Base-by-base conservation (phyloP, 2,888 invertebrate species). In the Elegia similella region DNA sequence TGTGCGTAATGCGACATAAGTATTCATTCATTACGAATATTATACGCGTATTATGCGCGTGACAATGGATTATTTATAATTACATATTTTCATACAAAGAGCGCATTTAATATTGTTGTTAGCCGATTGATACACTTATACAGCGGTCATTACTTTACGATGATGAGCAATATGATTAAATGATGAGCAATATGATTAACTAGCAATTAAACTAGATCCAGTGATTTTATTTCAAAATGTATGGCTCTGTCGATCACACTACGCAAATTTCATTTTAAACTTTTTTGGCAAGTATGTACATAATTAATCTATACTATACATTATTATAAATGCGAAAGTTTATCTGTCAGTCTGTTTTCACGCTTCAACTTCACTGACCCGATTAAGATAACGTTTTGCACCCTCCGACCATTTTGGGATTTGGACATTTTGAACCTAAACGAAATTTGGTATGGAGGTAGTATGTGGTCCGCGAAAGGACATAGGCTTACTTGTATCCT, bases 11-110 rank as follows among this genome's bases (percentile, higher is more conserved):
- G 17, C 38, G 16, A 42, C 55, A 54, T 59, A 66, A 64, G 65
- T 66, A 66, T 71, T 68, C 61, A 75, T 70, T 73, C 66, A 76
- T 76, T 70, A 70, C 62, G 69, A 75, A 76, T 42, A 3, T 10
- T 10, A 12, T 38, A 78, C 75, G 65, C 63, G 58, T n/a, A n/a
- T n/a, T n/a, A n/a, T n/a, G 65, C 60, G 66, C 72, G 73, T 79
- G 77, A 72, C 79, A 75, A 73, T 68, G 75, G 75, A 78, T 76
- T 68, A 67, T 78, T 80, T 78, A 82, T 72, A 64, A 71, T 70
- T 38, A 38, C 38, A 38, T 38, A 38, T 38, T 66, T 10, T 50
- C 32, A 59, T 61, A 71, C 68, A 66, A 68, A 70, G 65, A 67
- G 64, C 66, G 66, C 69, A 65, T 71, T 76, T 75, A 82, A 80